Evolutionary conservation across 2,797 vertebrate species (phyloP).

Genomic region (Megaceryle alcyon): DNA sequence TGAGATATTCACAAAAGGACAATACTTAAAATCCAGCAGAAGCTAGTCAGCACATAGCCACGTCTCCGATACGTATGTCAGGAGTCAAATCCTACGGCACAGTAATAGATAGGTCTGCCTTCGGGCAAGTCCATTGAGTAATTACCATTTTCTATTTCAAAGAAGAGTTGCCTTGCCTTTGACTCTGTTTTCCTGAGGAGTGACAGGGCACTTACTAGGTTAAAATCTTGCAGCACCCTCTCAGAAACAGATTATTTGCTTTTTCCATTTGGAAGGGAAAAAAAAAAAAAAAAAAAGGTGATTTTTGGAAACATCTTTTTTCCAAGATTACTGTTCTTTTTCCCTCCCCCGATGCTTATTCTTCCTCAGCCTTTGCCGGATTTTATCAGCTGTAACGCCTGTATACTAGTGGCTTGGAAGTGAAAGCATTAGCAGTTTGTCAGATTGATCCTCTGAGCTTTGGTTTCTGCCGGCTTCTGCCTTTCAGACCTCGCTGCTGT

Average conservation of each 20-base stretch:
- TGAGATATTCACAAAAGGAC: not conserved
- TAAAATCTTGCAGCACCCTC: not conserved
- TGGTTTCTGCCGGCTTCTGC: not conserved
- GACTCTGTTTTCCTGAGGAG: not conserved
- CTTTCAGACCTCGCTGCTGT: constrained; percentile 86
- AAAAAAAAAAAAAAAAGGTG: not conserved
- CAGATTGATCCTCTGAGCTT: not conserved
- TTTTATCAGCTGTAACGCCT: not conserved
- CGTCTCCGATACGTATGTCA: not conserved
- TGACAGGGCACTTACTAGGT: not conserved
- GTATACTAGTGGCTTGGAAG: not conserved
- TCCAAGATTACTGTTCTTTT: not conserved
- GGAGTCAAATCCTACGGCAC: not conserved
- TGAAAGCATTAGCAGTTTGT: not conserved
- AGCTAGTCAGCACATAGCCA: not conserved
- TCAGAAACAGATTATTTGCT: not conserved
- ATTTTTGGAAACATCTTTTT: rapidly evolving
- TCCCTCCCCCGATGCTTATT: not conserved
- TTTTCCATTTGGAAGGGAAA: not conserved
- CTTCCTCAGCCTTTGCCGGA: not conserved
- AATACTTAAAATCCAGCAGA: not conserved
- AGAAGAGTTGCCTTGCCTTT: not conserved
- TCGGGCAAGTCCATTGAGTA: not conserved
- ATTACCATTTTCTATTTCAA: not conserved
- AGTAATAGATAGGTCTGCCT: not conserved